Conservation (phyloP, 2,113 vertebrate species). For the Actenoides lindsayi region DNA sequence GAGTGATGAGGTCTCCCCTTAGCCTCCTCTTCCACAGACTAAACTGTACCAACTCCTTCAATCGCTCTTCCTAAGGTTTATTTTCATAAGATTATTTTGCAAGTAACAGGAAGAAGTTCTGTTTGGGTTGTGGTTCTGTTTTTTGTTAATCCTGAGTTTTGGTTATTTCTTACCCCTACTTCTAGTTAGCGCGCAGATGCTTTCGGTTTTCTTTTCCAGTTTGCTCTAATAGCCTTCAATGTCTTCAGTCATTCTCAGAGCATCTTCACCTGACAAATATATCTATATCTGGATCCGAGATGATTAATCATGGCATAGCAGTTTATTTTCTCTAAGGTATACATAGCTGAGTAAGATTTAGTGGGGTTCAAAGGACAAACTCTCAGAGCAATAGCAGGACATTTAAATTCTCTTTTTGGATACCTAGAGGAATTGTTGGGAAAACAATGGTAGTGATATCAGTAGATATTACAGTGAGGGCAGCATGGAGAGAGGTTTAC, state of each 20-base stretch:
- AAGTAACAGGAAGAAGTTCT: background rate
- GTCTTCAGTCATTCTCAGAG: background rate
- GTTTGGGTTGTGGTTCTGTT: background rate
- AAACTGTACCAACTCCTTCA: no score
- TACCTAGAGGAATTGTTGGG: background rate
- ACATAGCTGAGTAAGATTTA: slow-evolving; percentile 15
- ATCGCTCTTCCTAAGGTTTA: no score
- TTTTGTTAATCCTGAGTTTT: background rate
- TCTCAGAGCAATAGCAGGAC: background rate
- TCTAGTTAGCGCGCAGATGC: background rate
- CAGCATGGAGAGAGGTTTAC: background rate
- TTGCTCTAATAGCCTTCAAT: background rate
- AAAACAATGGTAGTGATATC: background rate
- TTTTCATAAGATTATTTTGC: background rate
- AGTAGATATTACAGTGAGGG: background rate
- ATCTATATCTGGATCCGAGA: background rate
- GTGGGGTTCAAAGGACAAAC: background rate
- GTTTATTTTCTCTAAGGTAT: slow-evolving; percentile 40
- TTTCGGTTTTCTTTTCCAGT: background rate
- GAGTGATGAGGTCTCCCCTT: no score
- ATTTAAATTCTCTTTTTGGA: slow-evolving; percentile 12
- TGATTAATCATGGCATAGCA: slow-evolving; percentile 2
- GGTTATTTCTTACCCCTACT: background rate
- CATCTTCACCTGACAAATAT: background rate
- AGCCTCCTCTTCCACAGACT: no score